These are phyloP conservation scores for Rhingia campestris DNA, from an alignment of 2,888 invertebrate genomes.

Conservation along the genomic window DNA sequence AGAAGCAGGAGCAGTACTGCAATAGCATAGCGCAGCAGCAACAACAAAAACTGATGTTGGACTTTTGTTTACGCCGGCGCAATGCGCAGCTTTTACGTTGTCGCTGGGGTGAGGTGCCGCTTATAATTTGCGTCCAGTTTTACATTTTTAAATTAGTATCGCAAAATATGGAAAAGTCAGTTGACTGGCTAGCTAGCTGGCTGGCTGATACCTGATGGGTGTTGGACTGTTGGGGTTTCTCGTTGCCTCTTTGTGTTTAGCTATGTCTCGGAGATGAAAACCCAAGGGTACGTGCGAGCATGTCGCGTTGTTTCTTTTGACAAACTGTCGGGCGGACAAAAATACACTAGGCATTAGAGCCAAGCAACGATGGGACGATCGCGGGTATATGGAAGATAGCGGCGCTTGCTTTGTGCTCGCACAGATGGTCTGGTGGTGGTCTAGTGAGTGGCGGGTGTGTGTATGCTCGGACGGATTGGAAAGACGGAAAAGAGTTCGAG, in stretches of 20 bases:
- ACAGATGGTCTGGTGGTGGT: conserved; percentile 68
- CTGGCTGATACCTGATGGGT: too few relatives aligned
- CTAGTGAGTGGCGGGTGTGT: conserved; percentile 67
- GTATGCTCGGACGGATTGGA: conserved; percentile 51
- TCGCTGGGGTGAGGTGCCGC: conserved; percentile 60
- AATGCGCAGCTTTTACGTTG: conserved; percentile 24
- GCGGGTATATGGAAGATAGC: conserved; percentile 55
- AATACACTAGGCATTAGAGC: conserved; percentile 39
- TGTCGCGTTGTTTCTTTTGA: conserved; percentile 64
- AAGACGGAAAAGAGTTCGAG: conserved; percentile 63
- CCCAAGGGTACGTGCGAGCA: conserved; percentile 71
- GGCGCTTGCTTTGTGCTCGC: conserved; percentile 64
- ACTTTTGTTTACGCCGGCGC: conserved; percentile 50
- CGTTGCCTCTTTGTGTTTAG: conserved; percentile 27
- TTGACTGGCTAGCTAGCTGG: neutral
- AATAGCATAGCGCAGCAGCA: neutral
- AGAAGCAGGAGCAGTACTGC: conserved; percentile 1
- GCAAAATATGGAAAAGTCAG: conserved; percentile 66
- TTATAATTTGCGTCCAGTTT: conserved; percentile 72
- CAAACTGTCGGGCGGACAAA: conserved; percentile 56
- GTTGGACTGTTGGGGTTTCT: conserved; percentile 18
- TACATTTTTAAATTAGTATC: conserved; percentile 70
- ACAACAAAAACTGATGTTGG: conserved; percentile 16
- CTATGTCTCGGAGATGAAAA: conserved; percentile 61
- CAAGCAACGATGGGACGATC: neutral